These are phyloP conservation scores for Tenthredo amoena DNA, from an alignment of 2,888 invertebrate species.

Conservation along the genomic window DNA sequence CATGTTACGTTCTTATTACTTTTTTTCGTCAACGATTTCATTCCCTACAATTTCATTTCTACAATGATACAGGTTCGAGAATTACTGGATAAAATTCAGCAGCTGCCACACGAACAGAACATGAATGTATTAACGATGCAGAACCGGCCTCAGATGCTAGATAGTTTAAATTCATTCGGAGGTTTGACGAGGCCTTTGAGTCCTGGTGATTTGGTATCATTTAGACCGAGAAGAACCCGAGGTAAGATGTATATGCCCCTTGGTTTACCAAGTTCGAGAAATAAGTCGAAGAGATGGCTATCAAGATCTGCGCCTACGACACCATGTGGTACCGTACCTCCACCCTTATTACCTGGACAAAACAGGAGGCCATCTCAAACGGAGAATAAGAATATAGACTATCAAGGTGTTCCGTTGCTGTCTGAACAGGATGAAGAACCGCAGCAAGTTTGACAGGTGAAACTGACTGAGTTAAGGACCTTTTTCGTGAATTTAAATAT, in stretches of 20 bases:
- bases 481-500: not conserved
- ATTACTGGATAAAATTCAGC: conserved; percentile 86
- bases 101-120: conserved; percentile 78
- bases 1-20: conserved; percentile 7
- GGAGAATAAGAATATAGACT: conserved; percentile 65
- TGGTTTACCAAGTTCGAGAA: conserved; percentile 72
- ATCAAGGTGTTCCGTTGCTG: conserved; percentile 73
- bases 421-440: conserved; percentile 73
- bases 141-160: conserved; percentile 69
- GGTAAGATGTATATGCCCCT: conserved; percentile 79
- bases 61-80: conserved; percentile 79
- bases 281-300: conserved; percentile 80
- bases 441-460: conserved; percentile 61
- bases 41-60: not conserved
- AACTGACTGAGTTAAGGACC: not conserved
- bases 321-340: conserved; percentile 85
- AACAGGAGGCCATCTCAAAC: conserved; percentile 69
- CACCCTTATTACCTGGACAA: conserved; percentile 82
- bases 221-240: conserved; percentile 70
- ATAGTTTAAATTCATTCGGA: conserved; percentile 65
- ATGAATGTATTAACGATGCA: conserved; percentile 57
- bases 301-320: conserved; percentile 91
- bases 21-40: conserved; percentile 7
- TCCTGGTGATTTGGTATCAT: conserved; percentile 70
- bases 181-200: conserved; percentile 67